A percentile compares a stretch with the other conserved stretches of the same genome.
Conservation (phyloP, 2,888 invertebrate species). For the Ecliptopera silaceata region DNA sequence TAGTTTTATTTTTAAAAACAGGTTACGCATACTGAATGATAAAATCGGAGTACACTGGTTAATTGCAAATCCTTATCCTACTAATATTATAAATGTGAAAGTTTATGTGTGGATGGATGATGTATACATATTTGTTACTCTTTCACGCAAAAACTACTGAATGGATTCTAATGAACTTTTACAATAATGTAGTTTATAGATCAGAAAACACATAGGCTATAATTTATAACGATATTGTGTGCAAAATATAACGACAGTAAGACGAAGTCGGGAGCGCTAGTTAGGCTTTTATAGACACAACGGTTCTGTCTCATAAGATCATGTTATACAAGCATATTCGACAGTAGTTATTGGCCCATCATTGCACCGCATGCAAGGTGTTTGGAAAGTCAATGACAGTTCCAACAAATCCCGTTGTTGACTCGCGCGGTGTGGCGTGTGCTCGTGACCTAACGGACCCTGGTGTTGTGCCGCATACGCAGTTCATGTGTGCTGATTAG, state of each 20-base stretch:
- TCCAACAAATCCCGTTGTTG: conserved; percentile 48
- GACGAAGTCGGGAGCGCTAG: too few species aligned
- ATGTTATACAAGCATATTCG: not conserved
- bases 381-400: conserved; percentile 24
- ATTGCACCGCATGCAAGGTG: conserved; percentile 12
- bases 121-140: too few species aligned
- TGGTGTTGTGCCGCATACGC: conserved; percentile 38
- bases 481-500: conserved; percentile 42
- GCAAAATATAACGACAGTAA: too few species aligned
- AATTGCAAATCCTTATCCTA: too few species aligned
- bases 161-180: too few species aligned
- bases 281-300: not conserved
- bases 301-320: not conserved
- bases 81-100: too few species aligned
- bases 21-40: not conserved
- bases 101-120: too few species aligned
- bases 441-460: conserved; percentile 57
- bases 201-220: too few species aligned
- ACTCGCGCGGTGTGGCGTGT: conserved; percentile 56
- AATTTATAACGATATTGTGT: too few species aligned
- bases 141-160: too few species aligned
- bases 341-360: not conserved
- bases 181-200: too few species aligned
- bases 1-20: not conserved
- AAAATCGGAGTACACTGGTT: too few species aligned